Evolutionary conservation across 92 coral and sea anemone genomes (phyloP).

Genomic region (Porites cylindrica): DNA sequence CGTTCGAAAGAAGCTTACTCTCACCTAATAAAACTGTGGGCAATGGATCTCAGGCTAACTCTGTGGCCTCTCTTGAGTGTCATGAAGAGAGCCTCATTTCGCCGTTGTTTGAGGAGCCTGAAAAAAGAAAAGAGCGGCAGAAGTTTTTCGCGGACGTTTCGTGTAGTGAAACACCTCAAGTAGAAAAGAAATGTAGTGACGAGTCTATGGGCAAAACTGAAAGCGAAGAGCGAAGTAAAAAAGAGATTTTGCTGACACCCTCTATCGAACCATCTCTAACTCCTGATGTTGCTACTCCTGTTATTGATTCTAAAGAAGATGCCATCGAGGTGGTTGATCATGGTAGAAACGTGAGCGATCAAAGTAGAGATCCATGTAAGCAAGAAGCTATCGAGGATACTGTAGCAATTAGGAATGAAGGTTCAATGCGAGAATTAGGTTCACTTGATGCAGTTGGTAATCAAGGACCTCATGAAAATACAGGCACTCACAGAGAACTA

Average conservation of each 20-base stretch:
- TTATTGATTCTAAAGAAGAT: neutral
- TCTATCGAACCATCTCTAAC: neutral
- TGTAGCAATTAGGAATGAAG: neutral
- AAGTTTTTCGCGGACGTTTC: constrained; percentile 30
- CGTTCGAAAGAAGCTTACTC: constrained; percentile 36
- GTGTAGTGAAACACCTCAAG: neutral
- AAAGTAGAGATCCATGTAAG: neutral
- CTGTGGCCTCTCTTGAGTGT: constrained; percentile 86
- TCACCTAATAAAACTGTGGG: constrained; percentile 65
- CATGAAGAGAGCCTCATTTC: constrained; percentile 91
- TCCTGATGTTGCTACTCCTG: too few relatives aligned
- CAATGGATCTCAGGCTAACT: constrained; percentile 78
- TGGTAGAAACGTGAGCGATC: neutral
- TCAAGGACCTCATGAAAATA: neutral
- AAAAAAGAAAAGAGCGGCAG: constrained; percentile 39
- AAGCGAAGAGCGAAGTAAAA: constrained; percentile 1
- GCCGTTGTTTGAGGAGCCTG: constrained; percentile 69
- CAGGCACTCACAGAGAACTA: constrained; percentile 3
- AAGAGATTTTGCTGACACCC: neutral
- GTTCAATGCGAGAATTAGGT: neutral
- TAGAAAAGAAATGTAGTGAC: neutral
- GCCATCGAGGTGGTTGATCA: neutral
- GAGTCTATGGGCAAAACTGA: neutral
- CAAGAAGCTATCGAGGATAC: neutral
- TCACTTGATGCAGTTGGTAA: neutral